These are phyloP conservation scores for Silurus aristotelis DNA, from an alignment of 2,797 vertebrate genomes.

Conservation along the genomic window DNA sequence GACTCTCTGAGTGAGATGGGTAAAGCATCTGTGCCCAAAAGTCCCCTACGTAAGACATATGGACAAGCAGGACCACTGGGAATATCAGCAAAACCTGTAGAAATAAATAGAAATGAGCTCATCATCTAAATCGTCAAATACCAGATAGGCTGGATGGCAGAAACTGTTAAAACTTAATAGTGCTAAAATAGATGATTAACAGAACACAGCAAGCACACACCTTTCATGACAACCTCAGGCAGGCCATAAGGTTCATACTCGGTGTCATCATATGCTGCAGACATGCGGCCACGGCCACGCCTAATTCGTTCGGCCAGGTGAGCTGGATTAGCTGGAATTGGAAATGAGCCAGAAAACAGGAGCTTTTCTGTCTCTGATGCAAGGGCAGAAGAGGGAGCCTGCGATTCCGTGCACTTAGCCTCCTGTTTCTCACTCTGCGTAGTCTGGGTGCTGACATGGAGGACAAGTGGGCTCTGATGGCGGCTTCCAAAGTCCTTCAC, in stretches of 20 bases:
- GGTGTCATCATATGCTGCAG: constrained; percentile 79
- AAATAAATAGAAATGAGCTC: not conserved
- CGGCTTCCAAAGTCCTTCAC: not conserved
- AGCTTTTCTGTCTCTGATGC: constrained; percentile 42
- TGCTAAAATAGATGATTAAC: not conserved
- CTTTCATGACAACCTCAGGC: constrained; percentile 84
- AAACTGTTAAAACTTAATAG: not conserved
- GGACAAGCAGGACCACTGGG: constrained; percentile 78
- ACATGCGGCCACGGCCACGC: constrained; percentile 73
- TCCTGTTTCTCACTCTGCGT: constrained; percentile 36
- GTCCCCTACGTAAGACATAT: constrained; percentile 79
- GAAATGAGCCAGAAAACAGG: constrained; percentile 71
- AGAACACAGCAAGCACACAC: constrained; percentile 53
- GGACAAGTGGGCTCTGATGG: constrained; percentile 6
- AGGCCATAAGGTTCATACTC: constrained; percentile 84
- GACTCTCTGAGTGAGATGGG: constrained; percentile 62
- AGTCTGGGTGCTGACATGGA: constrained; percentile 63
- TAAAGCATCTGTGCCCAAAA: constrained; percentile 73
- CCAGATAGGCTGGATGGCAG: not conserved
- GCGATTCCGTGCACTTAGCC: constrained; percentile 49
- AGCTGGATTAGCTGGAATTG: constrained; percentile 73
- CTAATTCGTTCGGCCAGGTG: constrained; percentile 74
- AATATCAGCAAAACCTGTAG: constrained; percentile 82
- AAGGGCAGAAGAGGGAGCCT: constrained; percentile 48
- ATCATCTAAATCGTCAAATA: not conserved